Evolutionary conservation across 2,888 invertebrate genomes (phyloP), one percentile per base, ranked within the genome.

Genomic region (Pseudolycoriella hygida): DNA sequence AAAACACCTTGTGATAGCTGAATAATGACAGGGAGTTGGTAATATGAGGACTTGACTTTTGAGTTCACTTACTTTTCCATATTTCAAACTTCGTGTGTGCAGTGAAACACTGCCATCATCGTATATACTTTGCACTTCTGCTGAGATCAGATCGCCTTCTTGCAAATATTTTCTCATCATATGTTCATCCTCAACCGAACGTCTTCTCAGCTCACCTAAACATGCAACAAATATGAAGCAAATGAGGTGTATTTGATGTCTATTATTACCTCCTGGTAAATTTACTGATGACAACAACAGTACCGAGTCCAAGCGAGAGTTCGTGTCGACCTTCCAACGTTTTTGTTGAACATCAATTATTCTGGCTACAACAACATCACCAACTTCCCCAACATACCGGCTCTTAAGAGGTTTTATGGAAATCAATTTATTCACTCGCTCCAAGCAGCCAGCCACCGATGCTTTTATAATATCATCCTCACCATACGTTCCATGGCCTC

Each of bases 401-500:
- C 85, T 84, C 60, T 94, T 94, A 6, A 94, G 67, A 0, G 97
- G 93, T 52, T 79, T 76, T 3, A 98, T 83, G 43, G 89, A 88
- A 48, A 97, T 82, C 47, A 98, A 69, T 62, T 93, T 92, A 62
- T 97, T 97, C 0, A 97, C 90, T 68, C 86, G 82, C 58, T 93
- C 87, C 58, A 92, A 81, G 15, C 87, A 77, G 18, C 98, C 98
- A 34, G 94, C 94, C 1, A 97, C 89, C 1, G 96, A 92, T 0
- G 97, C 81, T 62, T 87, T 80, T 34, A 97, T 71, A 42, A 74
- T 74, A 32, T 85, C 86, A 48, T 81, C 80, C 55, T 82, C 81
- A 45, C 84, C 77, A 57, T 90, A 96, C 0, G 97, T 97, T 37
- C 97, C 98, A 69, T 98, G 97, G 1, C 97, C 97, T 56, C 96